Conservation (phyloP, 2,113 vertebrate species). For the Xiphias gladius region DNA sequence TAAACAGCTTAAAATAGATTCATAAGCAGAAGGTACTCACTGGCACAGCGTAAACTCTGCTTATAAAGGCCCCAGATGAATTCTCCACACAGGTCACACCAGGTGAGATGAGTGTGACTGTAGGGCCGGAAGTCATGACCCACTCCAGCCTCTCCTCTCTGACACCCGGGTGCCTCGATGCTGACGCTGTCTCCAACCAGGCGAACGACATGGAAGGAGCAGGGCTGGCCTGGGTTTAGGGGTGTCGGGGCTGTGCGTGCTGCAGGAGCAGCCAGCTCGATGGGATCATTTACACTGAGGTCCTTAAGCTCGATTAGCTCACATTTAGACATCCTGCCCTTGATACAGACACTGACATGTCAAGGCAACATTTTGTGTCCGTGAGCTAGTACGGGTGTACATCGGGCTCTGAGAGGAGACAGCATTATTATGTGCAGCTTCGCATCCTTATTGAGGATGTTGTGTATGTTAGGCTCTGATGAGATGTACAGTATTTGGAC, state of each 20-base stretch:
- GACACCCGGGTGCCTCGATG: slow-evolving; percentile 68
- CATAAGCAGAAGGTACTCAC: slow-evolving; percentile 86
- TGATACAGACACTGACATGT: slow-evolving; percentile 49
- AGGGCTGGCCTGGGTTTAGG: slow-evolving; percentile 67
- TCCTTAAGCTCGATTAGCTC: slow-evolving; percentile 88
- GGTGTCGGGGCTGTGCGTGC: slow-evolving; percentile 15
- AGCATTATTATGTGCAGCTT: slow-evolving; percentile 17
- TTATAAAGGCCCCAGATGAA: slow-evolving; percentile 97
- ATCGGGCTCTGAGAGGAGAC: slow-evolving; percentile 8
- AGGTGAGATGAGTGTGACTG: slow-evolving; percentile 89
- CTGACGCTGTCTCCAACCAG: slow-evolving; percentile 78
- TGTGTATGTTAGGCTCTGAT: background rate
- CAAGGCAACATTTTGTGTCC: slow-evolving; percentile 36
- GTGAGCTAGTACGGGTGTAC: slow-evolving; percentile 7
- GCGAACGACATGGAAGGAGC: slow-evolving; percentile 69
- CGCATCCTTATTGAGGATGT: slow-evolving; percentile 4
- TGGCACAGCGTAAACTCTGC: slow-evolving; percentile 90
- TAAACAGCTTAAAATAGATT: slow-evolving; percentile 12
- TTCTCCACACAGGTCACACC: slow-evolving; percentile 97
- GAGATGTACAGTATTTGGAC: background rate
- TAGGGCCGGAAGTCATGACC: slow-evolving; percentile 91
- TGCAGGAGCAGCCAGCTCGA: slow-evolving; percentile 78
- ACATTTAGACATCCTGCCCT: slow-evolving; percentile 81
- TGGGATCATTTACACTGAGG: slow-evolving; percentile 81
- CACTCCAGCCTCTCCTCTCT: slow-evolving; percentile 71